phyloP scores from a whole-genome alignment of 1,140 invertebrate species.

The Zaprionus africanus region DNA sequence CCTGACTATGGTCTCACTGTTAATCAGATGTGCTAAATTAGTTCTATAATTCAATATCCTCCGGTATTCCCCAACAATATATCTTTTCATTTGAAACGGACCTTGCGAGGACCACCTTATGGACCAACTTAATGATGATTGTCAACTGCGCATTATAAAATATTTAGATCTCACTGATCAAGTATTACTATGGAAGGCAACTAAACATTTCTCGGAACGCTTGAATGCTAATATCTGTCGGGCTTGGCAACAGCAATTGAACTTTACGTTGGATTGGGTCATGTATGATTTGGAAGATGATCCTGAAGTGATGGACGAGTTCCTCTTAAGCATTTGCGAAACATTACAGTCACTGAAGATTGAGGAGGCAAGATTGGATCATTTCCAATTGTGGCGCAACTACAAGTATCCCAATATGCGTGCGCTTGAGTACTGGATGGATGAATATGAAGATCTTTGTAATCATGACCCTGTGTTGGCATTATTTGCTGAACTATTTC shows the following conservation, averaged over 20 bases:
- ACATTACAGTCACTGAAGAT: slow-evolving; percentile 7
- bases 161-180: slow-evolving; percentile 15
- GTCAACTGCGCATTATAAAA: slow-evolving; percentile 11
- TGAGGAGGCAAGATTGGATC: background rate
- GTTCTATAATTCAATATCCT: no score
- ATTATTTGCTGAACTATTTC: slow-evolving; percentile 15
- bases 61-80: no score
- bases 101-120: no score
- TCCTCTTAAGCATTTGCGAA: slow-evolving; percentile 7
- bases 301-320: background rate
- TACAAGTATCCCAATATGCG: slow-evolving; percentile 2
- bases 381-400: background rate
- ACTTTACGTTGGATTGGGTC: background rate
- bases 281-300: background rate
- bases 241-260: slow-evolving; percentile 8
- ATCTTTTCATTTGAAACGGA: no score
- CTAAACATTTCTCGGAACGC: background rate
- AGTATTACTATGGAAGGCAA: slow-evolving; percentile 7
- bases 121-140: slow-evolving; percentile 7
- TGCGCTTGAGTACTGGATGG: slow-evolving; percentile 1
- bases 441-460: background rate
- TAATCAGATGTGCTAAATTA: no score
- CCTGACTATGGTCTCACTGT: no score
- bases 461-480: background rate
- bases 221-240: slow-evolving; percentile 8